Evolutionary conservation across 2,888 invertebrate species (phyloP).

Genomic region (Itoplectis maculator): DNA sequence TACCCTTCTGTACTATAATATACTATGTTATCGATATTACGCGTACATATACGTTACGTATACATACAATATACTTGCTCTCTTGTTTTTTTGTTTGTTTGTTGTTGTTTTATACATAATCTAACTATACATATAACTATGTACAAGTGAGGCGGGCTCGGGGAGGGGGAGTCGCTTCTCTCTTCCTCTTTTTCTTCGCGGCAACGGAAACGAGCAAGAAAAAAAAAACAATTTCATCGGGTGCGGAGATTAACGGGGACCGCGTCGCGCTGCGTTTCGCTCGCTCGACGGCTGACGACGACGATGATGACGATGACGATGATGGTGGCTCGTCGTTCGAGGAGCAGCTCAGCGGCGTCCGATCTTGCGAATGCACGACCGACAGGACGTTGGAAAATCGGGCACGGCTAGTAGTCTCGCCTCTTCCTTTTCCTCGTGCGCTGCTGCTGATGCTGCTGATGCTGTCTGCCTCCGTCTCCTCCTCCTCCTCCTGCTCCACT

Average conservation of each 20-base stretch:
- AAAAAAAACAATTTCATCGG: too few relatives aligned
- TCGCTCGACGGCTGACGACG: background rate
- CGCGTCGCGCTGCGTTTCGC: constrained; percentile 36
- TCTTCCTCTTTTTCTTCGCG: constrained; percentile 28
- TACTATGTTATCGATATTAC: constrained; percentile 63
- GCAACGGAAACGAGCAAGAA: constrained; percentile 28
- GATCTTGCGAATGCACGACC: background rate
- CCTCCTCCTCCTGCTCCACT: constrained; percentile 25
- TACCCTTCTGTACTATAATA: constrained; percentile 56
- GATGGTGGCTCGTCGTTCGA: constrained; percentile 1
- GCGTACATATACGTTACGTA: constrained; percentile 51
- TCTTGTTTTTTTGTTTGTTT: constrained; percentile 56
- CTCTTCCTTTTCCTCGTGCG: constrained; percentile 17
- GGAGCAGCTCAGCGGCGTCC: constrained; percentile 10
- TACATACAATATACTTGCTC: constrained; percentile 49
- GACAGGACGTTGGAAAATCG: constrained; percentile 36
- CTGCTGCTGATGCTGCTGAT: too few relatives aligned
- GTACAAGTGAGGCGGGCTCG: constrained; percentile 80
- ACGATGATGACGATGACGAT: constrained; percentile 9
- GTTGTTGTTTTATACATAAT: constrained; percentile 76
- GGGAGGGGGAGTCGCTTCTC: constrained; percentile 48
- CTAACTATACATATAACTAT: constrained; percentile 84
- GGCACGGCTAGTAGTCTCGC: constrained; percentile 13
- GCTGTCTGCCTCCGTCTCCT: constrained; percentile 24
- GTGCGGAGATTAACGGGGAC: constrained; percentile 8